Conservation (phyloP, 2,888 invertebrate species). For the Eupithecia inturbata region DNA sequence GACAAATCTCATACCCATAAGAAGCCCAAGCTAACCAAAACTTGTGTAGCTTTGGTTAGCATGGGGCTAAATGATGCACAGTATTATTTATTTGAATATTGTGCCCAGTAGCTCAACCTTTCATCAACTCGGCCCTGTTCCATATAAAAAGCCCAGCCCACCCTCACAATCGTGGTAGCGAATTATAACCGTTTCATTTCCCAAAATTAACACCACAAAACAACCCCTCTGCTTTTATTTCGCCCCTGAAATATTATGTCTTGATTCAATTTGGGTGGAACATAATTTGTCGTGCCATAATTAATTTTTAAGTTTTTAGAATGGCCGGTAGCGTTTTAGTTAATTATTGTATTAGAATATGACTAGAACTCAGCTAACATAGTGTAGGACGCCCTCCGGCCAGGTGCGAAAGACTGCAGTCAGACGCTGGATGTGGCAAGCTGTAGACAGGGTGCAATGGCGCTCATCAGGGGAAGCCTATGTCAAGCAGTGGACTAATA, state of each 20-base stretch:
- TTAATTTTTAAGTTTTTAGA: slow-evolving; percentile 66
- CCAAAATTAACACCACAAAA: slow-evolving; percentile 62
- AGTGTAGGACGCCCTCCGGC: no score
- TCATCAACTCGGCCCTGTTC: slow-evolving; percentile 17
- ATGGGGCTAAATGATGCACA: no score
- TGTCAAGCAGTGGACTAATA: no score
- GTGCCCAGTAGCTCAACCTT: slow-evolving; percentile 20
- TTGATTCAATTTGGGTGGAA: slow-evolving; percentile 62
- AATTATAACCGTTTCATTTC: slow-evolving; percentile 46
- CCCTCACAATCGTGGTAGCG: slow-evolving; percentile 29
- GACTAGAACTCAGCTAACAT: not conserved
- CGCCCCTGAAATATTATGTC: slow-evolving; percentile 59
- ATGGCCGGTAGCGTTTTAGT: slow-evolving; percentile 53
- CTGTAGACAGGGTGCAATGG: no score
- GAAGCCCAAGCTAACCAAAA: no score
- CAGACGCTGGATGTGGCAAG: no score
- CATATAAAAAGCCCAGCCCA: slow-evolving; percentile 30
- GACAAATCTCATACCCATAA: no score
- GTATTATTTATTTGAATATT: slow-evolving; percentile 3
- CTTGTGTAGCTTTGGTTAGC: no score
- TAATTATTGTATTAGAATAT: slow-evolving; percentile 53
- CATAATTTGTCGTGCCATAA: slow-evolving; percentile 66
- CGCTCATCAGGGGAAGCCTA: no score
- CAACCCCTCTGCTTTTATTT: slow-evolving; percentile 56
- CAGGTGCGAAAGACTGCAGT: no score